phyloP scores from a whole-genome alignment of 1,140 invertebrate genomes.

The Aethina tumida region DNA sequence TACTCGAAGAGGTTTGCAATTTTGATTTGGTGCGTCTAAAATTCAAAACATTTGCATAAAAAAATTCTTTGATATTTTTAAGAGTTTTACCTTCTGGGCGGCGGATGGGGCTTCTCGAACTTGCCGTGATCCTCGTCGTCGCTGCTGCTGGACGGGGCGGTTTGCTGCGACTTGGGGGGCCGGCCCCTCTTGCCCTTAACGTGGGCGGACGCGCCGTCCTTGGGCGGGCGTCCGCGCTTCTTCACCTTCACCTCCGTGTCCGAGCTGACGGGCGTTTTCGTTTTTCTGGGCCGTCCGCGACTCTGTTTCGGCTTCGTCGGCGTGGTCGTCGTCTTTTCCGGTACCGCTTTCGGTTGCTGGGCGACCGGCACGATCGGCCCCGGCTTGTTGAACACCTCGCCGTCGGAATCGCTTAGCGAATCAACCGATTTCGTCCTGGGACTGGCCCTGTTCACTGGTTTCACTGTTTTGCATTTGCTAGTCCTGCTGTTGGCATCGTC shows the following conservation, averaged over 20 bases:
- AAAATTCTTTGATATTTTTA: no score
- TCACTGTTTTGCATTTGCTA: conserved; percentile 20
- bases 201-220: conserved; percentile 13
- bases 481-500: conserved; percentile 25
- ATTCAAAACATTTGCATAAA: no score
- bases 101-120: conserved; percentile 21
- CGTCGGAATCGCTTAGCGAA: conserved; percentile 26
- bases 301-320: conserved; percentile 22
- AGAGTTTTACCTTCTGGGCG: conserved; percentile 7
- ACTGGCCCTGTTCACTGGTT: conserved; percentile 25
- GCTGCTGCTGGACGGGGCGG: conserved; percentile 22
- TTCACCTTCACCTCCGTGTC: conserved; percentile 16
- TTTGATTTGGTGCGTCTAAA: conserved; percentile 23
- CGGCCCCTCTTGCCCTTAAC: conserved; percentile 14
- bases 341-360: neutral
- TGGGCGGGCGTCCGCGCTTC: conserved; percentile 35
- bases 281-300: conserved; percentile 35
- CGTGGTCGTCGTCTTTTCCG: conserved; percentile 1
- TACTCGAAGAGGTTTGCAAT: conserved; percentile 18
- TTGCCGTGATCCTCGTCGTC: conserved; percentile 22
- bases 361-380: neutral
- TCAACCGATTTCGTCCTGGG: conserved; percentile 27
- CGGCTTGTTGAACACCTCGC: conserved; percentile 7
- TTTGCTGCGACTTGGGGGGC: conserved; percentile 14
- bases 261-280: conserved; percentile 27